Evolutionary conservation across 2,888 invertebrate genomes (phyloP), one percentile per base, ranked within the genome.

Genomic region (Rotaria sp.): DNA sequence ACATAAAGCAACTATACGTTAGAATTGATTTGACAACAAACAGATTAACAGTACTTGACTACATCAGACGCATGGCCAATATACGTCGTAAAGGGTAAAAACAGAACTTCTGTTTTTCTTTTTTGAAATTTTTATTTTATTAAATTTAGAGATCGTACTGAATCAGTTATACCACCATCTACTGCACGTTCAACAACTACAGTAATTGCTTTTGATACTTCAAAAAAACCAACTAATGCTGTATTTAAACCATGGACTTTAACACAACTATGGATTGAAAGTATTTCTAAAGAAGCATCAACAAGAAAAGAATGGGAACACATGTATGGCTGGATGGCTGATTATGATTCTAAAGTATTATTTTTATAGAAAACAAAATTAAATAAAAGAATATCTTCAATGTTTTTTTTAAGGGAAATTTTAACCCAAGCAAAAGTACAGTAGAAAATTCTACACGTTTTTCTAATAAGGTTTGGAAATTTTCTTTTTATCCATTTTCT

Each of bases 271-370:
- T 80, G 80, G 80, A 80, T 80, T 80, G 21, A 80, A 80, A 80
- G 26, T 80, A n/a, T 80, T n/a, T n/a, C 41, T 21, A 80, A 80
- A 80, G 80, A 80, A 45, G 80, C 45, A n/a, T 41, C 80, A 41
- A 45, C 80, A 26, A 41, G 80, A 80, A 45, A 80, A 45, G 45
- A 80, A 80, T 80, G 80, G 80, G 80, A 80, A 80, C 15, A 80
- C n/a, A 80, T 80, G 80, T 26, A 80, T n/a, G 80, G 45, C 2
- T 80, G 41, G 41, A 45, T 80, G 45, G 80, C 80, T 80, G 80
- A 80, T 80, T 80, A 45, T 80, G 80, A 80, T 80, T 5, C 45
- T n/a, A 80, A 45, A n/a, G 80, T 80, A 80, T 45, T 80, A 8
- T 7, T n/a, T 45, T 45, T 21, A 45, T 35, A 26, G 0, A 15